These are phyloP conservation scores for Pediacus dermestoides DNA, from an alignment of 2,888 invertebrate genomes.

Conservation along the genomic window DNA sequence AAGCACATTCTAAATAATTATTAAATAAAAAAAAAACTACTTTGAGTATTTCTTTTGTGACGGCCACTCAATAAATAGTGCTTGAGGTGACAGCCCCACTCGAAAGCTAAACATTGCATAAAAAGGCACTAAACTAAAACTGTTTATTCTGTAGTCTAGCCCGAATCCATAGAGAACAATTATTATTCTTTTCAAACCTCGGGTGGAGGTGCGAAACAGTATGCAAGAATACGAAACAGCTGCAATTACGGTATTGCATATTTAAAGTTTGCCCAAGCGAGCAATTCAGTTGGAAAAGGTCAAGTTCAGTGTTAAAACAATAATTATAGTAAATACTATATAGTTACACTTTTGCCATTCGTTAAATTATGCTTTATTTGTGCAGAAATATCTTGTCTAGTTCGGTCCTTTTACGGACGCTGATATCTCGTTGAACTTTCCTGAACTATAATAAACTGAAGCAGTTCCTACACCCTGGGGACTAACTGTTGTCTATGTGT, in stretches of 20 bases:
- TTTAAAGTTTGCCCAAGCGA: neutral
- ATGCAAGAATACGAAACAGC: no score
- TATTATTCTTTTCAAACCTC: no score
- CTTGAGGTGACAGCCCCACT: no score
- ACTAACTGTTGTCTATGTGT: slow-evolving; percentile 9
- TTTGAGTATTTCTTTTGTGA: no score
- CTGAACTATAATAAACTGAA: slow-evolving; percentile 23
- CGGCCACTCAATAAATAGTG: no score
- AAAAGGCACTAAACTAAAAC: no score
- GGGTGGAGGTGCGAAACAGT: no score
- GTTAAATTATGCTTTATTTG: slow-evolving; percentile 26
- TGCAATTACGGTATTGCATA: slow-evolving; percentile 5
- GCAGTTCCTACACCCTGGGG: slow-evolving; percentile 26
- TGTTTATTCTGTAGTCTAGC: no score
- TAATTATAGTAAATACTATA: slow-evolving; percentile 19
- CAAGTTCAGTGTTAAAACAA: slow-evolving; percentile 23
- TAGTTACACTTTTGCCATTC: slow-evolving; percentile 13
- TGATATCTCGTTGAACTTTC: slow-evolving; percentile 29
- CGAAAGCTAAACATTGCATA: no score
- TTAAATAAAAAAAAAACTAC: no score
- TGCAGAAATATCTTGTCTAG: slow-evolving; percentile 26
- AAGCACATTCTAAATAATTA: no score
- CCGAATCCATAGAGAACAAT: no score
- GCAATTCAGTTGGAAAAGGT: slow-evolving; percentile 13
- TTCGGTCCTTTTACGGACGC: slow-evolving; percentile 27